phyloP scores from a whole-genome alignment of 1,140 invertebrate species.

The Holotrichia oblita region DNA sequence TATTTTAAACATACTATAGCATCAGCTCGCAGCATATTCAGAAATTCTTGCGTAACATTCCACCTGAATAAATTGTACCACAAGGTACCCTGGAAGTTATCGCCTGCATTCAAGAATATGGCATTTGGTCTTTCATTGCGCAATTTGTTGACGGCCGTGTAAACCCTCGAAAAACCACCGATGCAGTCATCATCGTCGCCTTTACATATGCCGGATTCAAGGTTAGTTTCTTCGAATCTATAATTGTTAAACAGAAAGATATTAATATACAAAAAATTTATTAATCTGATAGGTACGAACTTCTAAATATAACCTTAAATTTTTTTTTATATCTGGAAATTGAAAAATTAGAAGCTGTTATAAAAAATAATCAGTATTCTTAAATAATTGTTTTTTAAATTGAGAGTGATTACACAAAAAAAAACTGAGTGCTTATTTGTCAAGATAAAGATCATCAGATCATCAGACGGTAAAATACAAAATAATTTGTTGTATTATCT shows the following conservation, averaged over 20 bases:
- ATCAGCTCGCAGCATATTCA: conserved; percentile 81
- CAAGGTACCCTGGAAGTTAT: conserved; percentile 86
- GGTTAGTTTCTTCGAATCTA: conserved; percentile 73
- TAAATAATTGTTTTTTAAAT: too few relatives aligned
- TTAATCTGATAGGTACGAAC: too few relatives aligned
- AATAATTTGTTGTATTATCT: too few relatives aligned
- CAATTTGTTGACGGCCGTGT: conserved; percentile 66
- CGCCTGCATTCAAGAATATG: conserved; percentile 82
- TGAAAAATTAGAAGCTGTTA: too few relatives aligned
- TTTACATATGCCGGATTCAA: conserved; percentile 69
- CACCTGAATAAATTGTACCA: conserved; percentile 83
- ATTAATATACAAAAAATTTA: too few relatives aligned
- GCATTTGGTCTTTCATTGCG: conserved; percentile 67
- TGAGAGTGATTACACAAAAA: too few relatives aligned
- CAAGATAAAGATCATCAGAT: too few relatives aligned
- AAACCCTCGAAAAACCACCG: conserved; percentile 78
- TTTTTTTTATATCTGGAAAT: too few relatives aligned
- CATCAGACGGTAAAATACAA: too few relatives aligned
- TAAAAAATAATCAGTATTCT: too few relatives aligned
- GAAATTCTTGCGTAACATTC: conserved; percentile 77
- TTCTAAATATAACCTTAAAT: too few relatives aligned
- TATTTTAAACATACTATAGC: conserved; percentile 80
- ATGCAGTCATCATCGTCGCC: conserved; percentile 64
- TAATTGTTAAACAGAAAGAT: background rate
- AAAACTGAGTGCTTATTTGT: too few relatives aligned